Evolutionary conservation across 2,888 invertebrate genomes (phyloP).

Genomic region (Halocaridina rubra): DNA sequence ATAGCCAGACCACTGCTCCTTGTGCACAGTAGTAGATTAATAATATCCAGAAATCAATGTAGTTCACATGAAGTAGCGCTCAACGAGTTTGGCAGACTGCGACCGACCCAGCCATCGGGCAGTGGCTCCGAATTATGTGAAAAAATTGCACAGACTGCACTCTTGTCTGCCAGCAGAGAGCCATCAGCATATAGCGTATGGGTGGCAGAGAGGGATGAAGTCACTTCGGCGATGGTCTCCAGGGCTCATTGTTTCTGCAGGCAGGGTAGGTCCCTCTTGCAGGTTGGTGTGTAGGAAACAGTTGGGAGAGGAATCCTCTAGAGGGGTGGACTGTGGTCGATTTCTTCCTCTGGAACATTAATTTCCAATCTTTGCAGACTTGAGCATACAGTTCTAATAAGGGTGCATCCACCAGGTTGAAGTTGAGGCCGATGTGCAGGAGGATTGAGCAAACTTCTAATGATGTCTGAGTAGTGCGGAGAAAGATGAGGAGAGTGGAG

Average conservation of each 20-base stretch:
- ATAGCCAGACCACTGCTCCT: too few species aligned
- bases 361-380: background rate
- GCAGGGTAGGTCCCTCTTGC: too few species aligned
- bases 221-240: too few species aligned
- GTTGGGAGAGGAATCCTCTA: constrained; percentile 4
- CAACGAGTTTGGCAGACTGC: constrained; percentile 15
- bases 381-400: background rate
- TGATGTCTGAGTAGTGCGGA: too few species aligned
- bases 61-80: constrained; percentile 4
- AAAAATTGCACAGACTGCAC: background rate
- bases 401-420: too few species aligned
- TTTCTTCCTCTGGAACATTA: too few species aligned
- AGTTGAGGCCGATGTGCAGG: too few species aligned
- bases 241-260: too few species aligned
- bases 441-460: too few species aligned
- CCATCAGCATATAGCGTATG: constrained; percentile 17
- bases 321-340: background rate
- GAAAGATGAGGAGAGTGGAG: too few species aligned
- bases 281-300: too few species aligned
- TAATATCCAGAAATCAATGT: background rate
- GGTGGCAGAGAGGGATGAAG: too few species aligned
- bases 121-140: background rate
- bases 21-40: background rate
- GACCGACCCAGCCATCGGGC: background rate
- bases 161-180: background rate